Evolutionary conservation across 2,888 invertebrate genomes (phyloP), one percentile per base, ranked within the genome.

Genomic region (Cheilosia vernalis): DNA sequence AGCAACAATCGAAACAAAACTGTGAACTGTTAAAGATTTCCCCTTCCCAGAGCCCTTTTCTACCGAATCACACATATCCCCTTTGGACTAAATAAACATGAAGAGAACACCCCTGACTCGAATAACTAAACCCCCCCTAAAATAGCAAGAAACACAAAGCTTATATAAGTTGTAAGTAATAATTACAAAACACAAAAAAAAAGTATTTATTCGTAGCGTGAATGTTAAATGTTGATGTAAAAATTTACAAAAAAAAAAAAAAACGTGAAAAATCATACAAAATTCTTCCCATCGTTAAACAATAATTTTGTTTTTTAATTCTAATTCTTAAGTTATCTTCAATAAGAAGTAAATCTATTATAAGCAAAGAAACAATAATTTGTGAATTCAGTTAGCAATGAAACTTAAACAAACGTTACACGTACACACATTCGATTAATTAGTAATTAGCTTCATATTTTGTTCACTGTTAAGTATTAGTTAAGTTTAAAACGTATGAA

Each of bases 211-310:
- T 85, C 76, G 49, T 81, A 85, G 76, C 53, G 70, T 76, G 76
- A 55, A 70, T 84, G 53, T 78, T 79, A 64, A 56, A 58, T 70
- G 30, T 79, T 74, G 55, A 69, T 56, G 42, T 55, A 40, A 60
- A 69, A 44, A 19, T 61, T 61, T 56, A 61, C 53, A 85, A 85
- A 42, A 63, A 47, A 33, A 60, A 49, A 73, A 64, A 53, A 17
- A 63, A 13, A 37, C 13, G 37, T 37, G 37, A 63, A 79, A 84
- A 84, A 74, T 74, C 76, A 80, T 80, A 80, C 60, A 80, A 85
- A 85, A 81, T 77, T 85, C 85, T 85, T 81, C 85, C 85, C 85
- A 85, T 81, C 85, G 85, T 81, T 77, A 37, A 85, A 85, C 66
- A 85, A 72, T 81, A 85, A 80, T 85, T 56, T 70, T 76, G 58